These are phyloP conservation scores for Vireo griseus DNA, from an alignment of 2,797 vertebrate species.

Conservation along the genomic window DNA sequence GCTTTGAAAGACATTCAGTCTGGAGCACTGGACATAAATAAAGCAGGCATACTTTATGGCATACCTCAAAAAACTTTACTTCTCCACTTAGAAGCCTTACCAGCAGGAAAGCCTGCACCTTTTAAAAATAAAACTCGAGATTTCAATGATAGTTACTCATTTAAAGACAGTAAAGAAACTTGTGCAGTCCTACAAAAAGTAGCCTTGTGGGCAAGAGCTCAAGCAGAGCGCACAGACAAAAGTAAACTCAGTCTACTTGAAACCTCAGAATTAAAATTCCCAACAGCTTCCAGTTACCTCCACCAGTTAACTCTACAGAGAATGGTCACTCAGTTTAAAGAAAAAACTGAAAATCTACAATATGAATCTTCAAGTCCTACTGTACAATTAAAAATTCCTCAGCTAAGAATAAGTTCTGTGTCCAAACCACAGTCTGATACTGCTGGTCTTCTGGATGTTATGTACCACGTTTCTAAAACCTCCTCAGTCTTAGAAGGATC, in stretches of 20 bases:
- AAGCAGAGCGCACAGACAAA: slow-evolving; percentile 89
- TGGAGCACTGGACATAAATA: slow-evolving; percentile 96
- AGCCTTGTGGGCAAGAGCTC: slow-evolving; percentile 89
- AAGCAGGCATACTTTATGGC: slow-evolving; percentile 98
- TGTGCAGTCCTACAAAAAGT: slow-evolving; percentile 94
- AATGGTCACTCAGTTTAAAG: slow-evolving; percentile 87
- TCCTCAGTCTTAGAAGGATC: slow-evolving; percentile 82
- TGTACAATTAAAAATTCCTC: slow-evolving; percentile 95
- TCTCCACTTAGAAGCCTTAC: slow-evolving; percentile 90
- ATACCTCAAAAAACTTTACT: slow-evolving; percentile 96
- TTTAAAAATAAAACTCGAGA: slow-evolving; percentile 83
- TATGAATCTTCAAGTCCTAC: slow-evolving; percentile 80
- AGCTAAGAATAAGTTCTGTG: slow-evolving; percentile 89
- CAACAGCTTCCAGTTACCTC: slow-evolving; percentile 89
- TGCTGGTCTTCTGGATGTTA: slow-evolving; percentile 85
- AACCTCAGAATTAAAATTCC: slow-evolving; percentile 87
- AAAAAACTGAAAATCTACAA: slow-evolving; percentile 82
- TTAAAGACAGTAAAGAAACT: slow-evolving; percentile 87
- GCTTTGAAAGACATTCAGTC: slow-evolving; percentile 99
- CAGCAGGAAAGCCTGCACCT: slow-evolving; percentile 84
- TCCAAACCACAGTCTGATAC: slow-evolving; percentile 85
- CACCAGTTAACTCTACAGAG: slow-evolving; percentile 90
- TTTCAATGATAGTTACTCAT: slow-evolving; percentile 83
- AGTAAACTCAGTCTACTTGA: slow-evolving; percentile 87
- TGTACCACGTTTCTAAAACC: slow-evolving; percentile 88